Percentiles rank a stretch among this genome's conserved stretches.
phyloP scores from a whole-genome alignment of 1,140 invertebrate species.

The Heterodera carotae region DNA sequence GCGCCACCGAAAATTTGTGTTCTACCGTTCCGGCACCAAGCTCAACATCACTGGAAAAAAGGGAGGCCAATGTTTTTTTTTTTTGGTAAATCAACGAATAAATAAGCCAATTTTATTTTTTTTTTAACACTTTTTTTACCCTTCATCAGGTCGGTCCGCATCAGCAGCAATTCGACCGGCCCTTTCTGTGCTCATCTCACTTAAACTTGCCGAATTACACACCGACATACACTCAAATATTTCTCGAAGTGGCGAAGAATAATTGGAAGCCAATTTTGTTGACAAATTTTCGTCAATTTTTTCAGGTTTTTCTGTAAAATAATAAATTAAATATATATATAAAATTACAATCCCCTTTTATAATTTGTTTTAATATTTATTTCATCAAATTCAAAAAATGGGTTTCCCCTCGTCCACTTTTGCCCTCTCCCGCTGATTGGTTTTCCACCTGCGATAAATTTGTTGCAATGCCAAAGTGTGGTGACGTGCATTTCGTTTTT shows the following conservation, averaged over 20 bases:
- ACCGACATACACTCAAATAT: slow-evolving; percentile 37
- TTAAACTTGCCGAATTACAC: slow-evolving; percentile 28
- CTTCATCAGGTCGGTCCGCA: slow-evolving; percentile 26
- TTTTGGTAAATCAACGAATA: not conserved
- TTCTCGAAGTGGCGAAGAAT: slow-evolving; percentile 10
- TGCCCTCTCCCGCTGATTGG: not conserved
- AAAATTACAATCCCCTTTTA: too few relatives aligned
- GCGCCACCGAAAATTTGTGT: slow-evolving; percentile 7
- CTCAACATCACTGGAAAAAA: slow-evolving; percentile 16
- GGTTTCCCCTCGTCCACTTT: not conserved
- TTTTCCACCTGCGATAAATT: slow-evolving; percentile 54
- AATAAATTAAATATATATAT: too few relatives aligned
- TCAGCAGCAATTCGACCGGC: not conserved
- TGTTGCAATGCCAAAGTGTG: slow-evolving; percentile 58
- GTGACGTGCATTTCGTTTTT: slow-evolving; percentile 97
- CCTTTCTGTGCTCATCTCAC: not conserved
- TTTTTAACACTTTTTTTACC: not conserved
- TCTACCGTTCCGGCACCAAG: not conserved
- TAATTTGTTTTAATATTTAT: too few relatives aligned
- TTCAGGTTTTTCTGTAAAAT: not conserved
- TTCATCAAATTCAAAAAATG: too few relatives aligned
- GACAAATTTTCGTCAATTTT: not conserved
- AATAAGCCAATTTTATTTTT: not conserved
- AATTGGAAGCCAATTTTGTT: slow-evolving; percentile 16
- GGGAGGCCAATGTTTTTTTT: not conserved